A percentile compares a stretch with the other conserved stretches of the same genome.
These are phyloP conservation scores for Odontamblyopus rebecca DNA, from an alignment of 2,797 vertebrate species.

Conservation along the genomic window DNA sequence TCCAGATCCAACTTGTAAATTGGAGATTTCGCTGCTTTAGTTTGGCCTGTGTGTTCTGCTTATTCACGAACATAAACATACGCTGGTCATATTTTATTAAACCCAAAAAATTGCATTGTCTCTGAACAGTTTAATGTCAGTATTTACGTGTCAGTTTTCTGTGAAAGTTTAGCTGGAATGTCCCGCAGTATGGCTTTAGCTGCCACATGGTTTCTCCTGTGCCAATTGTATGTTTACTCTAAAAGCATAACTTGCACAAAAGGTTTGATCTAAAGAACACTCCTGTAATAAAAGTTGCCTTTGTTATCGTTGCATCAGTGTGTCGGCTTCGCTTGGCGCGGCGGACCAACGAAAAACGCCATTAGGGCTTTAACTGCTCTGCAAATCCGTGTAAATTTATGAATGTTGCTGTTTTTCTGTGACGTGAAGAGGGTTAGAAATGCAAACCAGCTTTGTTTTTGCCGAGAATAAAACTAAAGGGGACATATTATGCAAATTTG, in stretches of 20 bases:
- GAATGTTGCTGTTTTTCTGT: constrained; percentile 51
- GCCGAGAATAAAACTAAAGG: constrained; percentile 34
- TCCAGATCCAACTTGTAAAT: not conserved
- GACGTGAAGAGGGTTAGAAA: constrained; percentile 55
- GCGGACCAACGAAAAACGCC: constrained; percentile 25
- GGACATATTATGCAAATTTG: too few species aligned
- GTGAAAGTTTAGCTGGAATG: not conserved
- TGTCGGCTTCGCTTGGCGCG: not conserved
- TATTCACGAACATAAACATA: not conserved
- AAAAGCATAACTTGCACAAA: constrained; percentile 76
- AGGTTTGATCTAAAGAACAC: constrained; percentile 56
- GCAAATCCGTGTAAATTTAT: constrained; percentile 46
- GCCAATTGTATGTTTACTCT: constrained; percentile 67
- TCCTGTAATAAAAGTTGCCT: constrained; percentile 60
- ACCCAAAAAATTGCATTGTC: not conserved
- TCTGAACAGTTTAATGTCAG: not conserved
- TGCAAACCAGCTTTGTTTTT: constrained; percentile 34
- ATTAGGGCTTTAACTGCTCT: constrained; percentile 50
- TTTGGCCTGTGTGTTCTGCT: not conserved
- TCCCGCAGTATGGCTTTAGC: constrained; percentile 1
- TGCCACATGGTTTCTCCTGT: constrained; percentile 39
- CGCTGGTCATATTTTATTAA: not conserved
- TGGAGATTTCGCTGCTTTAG: not conserved
- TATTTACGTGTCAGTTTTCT: not conserved
- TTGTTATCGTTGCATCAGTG: constrained; percentile 31